Evolutionary conservation across 2,797 vertebrate species (phyloP).

Genomic region (Malurus leucopterus): DNA sequence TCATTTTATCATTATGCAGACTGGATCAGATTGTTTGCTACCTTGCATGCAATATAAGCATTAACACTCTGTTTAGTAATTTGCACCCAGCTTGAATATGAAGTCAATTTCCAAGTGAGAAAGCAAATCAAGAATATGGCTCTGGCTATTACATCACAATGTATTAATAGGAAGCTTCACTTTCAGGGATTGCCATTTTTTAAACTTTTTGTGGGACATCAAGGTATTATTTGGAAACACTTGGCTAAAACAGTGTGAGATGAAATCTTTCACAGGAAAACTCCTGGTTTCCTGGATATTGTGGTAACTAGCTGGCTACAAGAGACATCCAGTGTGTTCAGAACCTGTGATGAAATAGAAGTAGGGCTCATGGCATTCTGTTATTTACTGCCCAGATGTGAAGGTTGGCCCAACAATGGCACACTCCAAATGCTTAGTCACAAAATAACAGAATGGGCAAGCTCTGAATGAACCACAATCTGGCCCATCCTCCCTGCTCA

Average conservation of each 20-base stretch:
- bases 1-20: neutral
- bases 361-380: neutral
- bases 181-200: fast-evolving
- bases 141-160: neutral
- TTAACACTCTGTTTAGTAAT: neutral
- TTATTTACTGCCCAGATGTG: neutral
- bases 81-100: neutral
- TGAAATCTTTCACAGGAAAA: neutral
- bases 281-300: neutral
- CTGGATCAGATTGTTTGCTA: neutral
- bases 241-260: neutral
- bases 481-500: neutral
- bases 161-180: neutral
- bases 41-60: neutral
- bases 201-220: neutral
- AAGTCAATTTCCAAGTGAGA: neutral
- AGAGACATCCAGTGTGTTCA: neutral
- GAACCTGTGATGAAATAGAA: neutral
- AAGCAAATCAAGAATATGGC: neutral
- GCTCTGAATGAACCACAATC: neutral
- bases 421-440: neutral
- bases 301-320: neutral
- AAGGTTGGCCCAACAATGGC: neutral
- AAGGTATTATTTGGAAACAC: neutral
- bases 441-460: neutral